Evolutionary conservation across 2,888 invertebrate species (phyloP), one percentile per base, ranked within the genome.

Genomic region (Nematopogon swammerdamellus): DNA sequence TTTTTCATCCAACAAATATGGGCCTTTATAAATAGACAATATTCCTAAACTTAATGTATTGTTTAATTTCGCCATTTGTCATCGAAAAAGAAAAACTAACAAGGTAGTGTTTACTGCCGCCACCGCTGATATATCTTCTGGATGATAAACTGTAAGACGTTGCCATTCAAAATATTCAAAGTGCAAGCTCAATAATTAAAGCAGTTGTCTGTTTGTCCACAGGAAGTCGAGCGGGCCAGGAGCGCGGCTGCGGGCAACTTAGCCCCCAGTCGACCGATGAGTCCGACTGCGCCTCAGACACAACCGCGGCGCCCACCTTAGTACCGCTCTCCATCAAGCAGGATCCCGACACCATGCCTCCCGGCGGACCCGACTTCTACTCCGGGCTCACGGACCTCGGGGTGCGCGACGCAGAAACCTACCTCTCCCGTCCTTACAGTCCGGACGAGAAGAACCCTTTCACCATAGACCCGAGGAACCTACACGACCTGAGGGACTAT

Each of bases 181-280:
- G n/a, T n/a, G n/a, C n/a, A n/a, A n/a, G n/a, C n/a, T n/a, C n/a
- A n/a, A n/a, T n/a, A n/a, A n/a, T n/a, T n/a, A n/a, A n/a, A n/a
- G n/a, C n/a, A n/a, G n/a, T n/a, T n/a, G 36, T 3, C 8, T 14
- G 8, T 36, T 36, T 14, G 36, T 14, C 36, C 36, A 14, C 36
- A 36, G 36, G 36, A 36, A 36, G 36, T 14, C 11, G 36, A 14
- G 8, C 36, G 60, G 76, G 77, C 61, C 79, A 77, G 62, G 77
- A 73, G 59, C 75, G 77, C 60, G 74, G 72, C 64, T 76, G 77
- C 60, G 72, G 77, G 49, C 76, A 74, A 53, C 70, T 72, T 55
- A 79, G 79, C 60, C 77, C 79, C 29, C 67, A 71, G 48, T 76
- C 73, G 62, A 77, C 76, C 51, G 70, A 67, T 50, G 64, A 72